Evolutionary conservation across 2,797 vertebrate genomes (phyloP).

Genomic region (Xyrichtys novacula): DNA sequence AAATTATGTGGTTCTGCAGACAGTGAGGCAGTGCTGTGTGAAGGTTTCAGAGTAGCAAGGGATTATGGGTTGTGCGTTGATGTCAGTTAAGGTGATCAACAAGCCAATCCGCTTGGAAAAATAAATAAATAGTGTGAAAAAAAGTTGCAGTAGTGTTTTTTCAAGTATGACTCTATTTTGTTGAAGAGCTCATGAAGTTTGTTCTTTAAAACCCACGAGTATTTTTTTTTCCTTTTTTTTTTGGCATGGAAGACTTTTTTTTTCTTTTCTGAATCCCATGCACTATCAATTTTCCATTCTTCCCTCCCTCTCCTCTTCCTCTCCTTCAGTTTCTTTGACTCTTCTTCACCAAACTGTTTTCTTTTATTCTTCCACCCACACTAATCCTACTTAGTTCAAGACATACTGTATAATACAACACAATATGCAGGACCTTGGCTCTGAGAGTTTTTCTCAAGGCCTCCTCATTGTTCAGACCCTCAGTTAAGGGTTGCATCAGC

Average conservation of each 20-base stretch:
- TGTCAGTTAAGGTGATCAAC: conserved; percentile 15
- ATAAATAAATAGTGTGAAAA: background rate
- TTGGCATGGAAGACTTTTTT: conserved; percentile 37
- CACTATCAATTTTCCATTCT: conserved; percentile 45
- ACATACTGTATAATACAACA: conserved; percentile 67
- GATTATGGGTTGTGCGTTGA: conserved; percentile 9
- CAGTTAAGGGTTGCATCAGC: conserved; percentile 44
- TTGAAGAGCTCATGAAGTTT: conserved; percentile 29
- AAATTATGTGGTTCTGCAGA: background rate
- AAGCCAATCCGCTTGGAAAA: background rate
- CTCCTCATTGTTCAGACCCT: conserved; percentile 37
- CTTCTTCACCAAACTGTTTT: conserved; percentile 45
- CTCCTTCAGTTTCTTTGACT: conserved; percentile 45
- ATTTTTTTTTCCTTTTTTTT: too few species aligned
- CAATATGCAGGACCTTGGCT: conserved; percentile 69
- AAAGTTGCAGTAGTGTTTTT: conserved; percentile 1
- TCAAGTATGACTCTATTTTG: conserved; percentile 10
- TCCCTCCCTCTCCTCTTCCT: conserved; percentile 43
- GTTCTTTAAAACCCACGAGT: conserved; percentile 44
- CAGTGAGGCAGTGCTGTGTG: background rate
- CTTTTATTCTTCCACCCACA: conserved; percentile 73
- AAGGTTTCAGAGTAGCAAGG: conserved; percentile 9
- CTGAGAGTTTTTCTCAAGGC: conserved; percentile 44
- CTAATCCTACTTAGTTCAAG: conserved; percentile 74
- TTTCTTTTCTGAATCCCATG: conserved; percentile 24